Conservation (phyloP, 2,888 invertebrate genomes). For the Drosophila maculinotata region DNA sequence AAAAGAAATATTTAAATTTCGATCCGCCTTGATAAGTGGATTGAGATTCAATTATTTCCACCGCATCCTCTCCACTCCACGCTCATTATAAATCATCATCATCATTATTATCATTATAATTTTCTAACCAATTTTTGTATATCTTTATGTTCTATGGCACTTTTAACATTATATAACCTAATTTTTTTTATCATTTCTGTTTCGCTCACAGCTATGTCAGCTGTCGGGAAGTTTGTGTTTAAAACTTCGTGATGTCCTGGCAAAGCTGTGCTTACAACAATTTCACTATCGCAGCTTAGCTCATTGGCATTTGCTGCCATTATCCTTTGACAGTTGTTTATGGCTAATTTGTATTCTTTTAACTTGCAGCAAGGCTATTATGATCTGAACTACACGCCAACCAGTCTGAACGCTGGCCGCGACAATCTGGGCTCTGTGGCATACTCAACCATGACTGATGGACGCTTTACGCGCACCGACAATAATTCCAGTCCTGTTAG, state of each 20-base stretch:
- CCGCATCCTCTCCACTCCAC: slow-evolving; percentile 63
- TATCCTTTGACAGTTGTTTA: background rate
- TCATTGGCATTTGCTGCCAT: slow-evolving; percentile 27
- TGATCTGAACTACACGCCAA: slow-evolving; percentile 91
- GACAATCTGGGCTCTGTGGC: slow-evolving; percentile 89
- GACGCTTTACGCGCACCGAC: slow-evolving; percentile 90
- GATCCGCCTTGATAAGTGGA: slow-evolving; percentile 1
- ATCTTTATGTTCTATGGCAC: slow-evolving; percentile 20
- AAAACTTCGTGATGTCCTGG: slow-evolving; percentile 30
- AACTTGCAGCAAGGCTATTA: slow-evolving; percentile 86
- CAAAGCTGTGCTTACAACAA: slow-evolving; percentile 41
- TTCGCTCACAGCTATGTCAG: slow-evolving; percentile 28
- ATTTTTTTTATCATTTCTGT: slow-evolving; percentile 12
- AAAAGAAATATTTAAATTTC: slow-evolving; percentile 59
- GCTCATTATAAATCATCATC: slow-evolving; percentile 47
- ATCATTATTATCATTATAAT: slow-evolving; percentile 17
- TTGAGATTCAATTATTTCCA: slow-evolving; percentile 58
- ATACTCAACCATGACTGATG: slow-evolving; percentile 90
- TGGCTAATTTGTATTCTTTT: slow-evolving; percentile 14
- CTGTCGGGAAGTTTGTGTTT: slow-evolving; percentile 25
- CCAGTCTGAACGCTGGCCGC: slow-evolving; percentile 88
- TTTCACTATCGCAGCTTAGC: slow-evolving; percentile 42
- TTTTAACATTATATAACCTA: slow-evolving; percentile 3
- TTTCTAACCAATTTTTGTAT: slow-evolving; percentile 7
- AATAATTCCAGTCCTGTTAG: slow-evolving; percentile 91